phyloP scores from a whole-genome alignment of 2,797 vertebrate genomes.

The Rhabdomys pumilio region DNA sequence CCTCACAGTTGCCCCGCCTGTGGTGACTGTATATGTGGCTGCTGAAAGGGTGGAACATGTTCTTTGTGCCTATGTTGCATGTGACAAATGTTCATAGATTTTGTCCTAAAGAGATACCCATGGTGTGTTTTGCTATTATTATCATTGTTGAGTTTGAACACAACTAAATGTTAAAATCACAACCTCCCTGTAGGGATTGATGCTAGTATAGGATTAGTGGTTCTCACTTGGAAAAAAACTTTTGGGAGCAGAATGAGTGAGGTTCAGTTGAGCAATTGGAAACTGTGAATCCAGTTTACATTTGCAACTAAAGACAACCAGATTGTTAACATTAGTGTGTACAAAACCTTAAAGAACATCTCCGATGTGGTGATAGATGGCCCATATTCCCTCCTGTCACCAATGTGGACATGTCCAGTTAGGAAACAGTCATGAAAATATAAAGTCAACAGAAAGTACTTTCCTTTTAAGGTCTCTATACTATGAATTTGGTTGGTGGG shows the following conservation, averaged over 20 bases:
- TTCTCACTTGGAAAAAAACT: background rate
- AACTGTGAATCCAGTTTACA: background rate
- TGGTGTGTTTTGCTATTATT: background rate
- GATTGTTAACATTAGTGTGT: no score
- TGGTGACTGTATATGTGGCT: background rate
- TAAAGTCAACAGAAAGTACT: background rate
- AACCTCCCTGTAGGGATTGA: background rate
- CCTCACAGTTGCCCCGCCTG: rapidly evolving
- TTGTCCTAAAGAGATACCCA: background rate
- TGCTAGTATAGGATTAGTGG: background rate
- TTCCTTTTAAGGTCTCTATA: background rate
- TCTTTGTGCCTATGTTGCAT: background rate
- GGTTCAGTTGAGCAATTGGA: background rate
- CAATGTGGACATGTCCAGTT: background rate
- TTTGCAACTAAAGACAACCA: background rate
- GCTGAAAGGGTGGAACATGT: rapidly evolving
- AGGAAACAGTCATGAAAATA: background rate
- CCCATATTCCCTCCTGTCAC: background rate
- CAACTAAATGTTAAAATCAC: background rate
- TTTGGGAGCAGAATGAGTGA: background rate
- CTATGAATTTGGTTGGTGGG: background rate
- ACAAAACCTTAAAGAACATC: background rate
- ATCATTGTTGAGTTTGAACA: background rate
- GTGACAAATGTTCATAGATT: background rate
- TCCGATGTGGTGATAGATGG: rapidly evolving